Evolutionary conservation across 2,888 invertebrate genomes (phyloP).

Genomic region (Torymus tubicola): DNA sequence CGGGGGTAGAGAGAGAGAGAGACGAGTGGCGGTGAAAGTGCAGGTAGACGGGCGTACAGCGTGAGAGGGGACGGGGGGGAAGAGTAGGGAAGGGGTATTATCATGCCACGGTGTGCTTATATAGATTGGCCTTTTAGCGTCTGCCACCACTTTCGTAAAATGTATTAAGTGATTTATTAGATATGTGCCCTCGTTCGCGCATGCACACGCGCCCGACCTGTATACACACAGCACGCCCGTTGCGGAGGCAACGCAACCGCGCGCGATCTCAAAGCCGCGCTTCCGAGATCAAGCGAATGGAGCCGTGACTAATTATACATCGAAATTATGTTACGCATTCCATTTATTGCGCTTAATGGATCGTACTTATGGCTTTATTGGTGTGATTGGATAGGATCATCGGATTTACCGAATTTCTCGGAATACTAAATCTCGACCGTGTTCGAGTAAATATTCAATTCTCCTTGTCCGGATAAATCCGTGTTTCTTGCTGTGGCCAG

Average conservation of each 20-base stretch:
- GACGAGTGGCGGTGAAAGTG: constrained; percentile 5
- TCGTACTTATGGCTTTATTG: background rate
- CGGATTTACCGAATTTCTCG: background rate
- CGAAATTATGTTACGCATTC: constrained; percentile 23
- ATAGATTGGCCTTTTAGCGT: constrained; percentile 68
- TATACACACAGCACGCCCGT: background rate
- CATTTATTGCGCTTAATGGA: constrained; percentile 8
- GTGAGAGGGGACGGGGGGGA: background rate
- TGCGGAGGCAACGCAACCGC: too few species aligned
- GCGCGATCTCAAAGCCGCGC: background rate
- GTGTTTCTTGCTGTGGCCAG: too few species aligned
- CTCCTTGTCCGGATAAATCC: too few species aligned
- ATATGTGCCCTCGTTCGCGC: constrained; percentile 66
- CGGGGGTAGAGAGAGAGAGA: constrained; percentile 19
- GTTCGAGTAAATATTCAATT: too few species aligned
- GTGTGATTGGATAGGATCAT: constrained; percentile 13
- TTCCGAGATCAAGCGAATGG: constrained; percentile 1
- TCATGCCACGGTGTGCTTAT: constrained; percentile 54
- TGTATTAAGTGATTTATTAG: constrained; percentile 73
- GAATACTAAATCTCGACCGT: background rate
- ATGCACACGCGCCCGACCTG: background rate
- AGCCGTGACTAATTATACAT: constrained; percentile 34
- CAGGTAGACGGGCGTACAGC: constrained; percentile 25
- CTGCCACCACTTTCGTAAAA: constrained; percentile 67
- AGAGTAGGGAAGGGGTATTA: constrained; percentile 30